Conservation (phyloP, 1,140 invertebrate genomes). For the Mya arenaria region DNA sequence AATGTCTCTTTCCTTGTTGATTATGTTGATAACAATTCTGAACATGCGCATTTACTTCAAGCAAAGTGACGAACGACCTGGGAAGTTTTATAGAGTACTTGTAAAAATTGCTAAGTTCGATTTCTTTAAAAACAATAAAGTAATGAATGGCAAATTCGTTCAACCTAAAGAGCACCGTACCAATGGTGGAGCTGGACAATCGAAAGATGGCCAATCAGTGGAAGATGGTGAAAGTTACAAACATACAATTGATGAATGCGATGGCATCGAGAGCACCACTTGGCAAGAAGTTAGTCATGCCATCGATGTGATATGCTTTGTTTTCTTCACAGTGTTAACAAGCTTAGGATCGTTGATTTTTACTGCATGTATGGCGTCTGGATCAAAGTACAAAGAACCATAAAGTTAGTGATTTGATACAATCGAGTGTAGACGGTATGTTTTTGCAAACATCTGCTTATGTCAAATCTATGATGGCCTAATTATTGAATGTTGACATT, state of each 20-base stretch:
- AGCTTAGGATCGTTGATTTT: no score
- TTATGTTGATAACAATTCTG: background rate
- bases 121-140: background rate
- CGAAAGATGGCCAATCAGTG: no score
- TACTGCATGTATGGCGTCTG: no score
- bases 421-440: no score
- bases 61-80: background rate
- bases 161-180: background rate
- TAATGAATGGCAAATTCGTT: background rate
- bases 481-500: no score
- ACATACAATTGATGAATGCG: background rate
- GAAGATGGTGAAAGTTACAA: background rate
- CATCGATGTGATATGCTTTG: no score
- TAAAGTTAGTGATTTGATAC: no score
- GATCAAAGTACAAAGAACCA: no score
- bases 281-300: constrained; percentile 20
- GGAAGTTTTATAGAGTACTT: background rate
- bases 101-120: background rate
- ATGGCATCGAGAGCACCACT: background rate
- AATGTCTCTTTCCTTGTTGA: background rate
- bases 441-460: no score
- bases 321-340: no score
- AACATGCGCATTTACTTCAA: constrained; percentile 14
- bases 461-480: no score
- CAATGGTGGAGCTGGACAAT: background rate